A percentile compares a stretch with the other conserved stretches of the same genome.
Conservation (phyloP, 1,140 invertebrate species). For the Drosophila athabasca region DNA sequence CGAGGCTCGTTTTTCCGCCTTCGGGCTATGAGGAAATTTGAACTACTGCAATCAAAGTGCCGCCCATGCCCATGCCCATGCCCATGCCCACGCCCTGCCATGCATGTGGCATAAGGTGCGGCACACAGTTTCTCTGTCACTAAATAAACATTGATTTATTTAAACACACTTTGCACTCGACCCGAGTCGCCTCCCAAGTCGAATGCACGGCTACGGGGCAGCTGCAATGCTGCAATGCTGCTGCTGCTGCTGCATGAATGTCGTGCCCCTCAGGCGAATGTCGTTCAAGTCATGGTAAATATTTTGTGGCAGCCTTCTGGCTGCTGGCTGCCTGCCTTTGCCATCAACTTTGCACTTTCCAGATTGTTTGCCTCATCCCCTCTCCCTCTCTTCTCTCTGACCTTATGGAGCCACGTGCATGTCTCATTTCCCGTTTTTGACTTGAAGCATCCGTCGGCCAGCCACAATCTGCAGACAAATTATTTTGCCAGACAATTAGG, state of each 20-base stretch:
- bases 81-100: not conserved
- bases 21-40: constrained; percentile 76
- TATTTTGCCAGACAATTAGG: constrained; percentile 55
- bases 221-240: no score
- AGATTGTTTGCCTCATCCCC: constrained; percentile 20
- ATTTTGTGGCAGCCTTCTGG: constrained; percentile 34
- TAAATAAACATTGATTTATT: constrained; percentile 79
- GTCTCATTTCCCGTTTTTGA: not conserved
- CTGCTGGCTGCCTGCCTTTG: constrained; percentile 27
- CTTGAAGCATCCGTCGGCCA: not conserved
- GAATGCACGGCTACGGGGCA: no score
- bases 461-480: constrained; percentile 43
- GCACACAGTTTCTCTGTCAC: constrained; percentile 59
- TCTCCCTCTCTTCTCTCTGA: no score
- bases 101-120: not conserved
- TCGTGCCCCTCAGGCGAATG: constrained; percentile 33
- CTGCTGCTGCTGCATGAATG: no score
- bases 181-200: not conserved
- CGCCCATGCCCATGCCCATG: constrained; percentile 6
- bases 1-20: constrained; percentile 51
- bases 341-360: constrained; percentile 35
- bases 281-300: constrained; percentile 53
- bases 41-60: constrained; percentile 63
- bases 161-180: constrained; percentile 72
- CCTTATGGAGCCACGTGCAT: not conserved